phyloP scores from a whole-genome alignment of 1,140 invertebrate genomes.

The Acromyrmex echinatior region DNA sequence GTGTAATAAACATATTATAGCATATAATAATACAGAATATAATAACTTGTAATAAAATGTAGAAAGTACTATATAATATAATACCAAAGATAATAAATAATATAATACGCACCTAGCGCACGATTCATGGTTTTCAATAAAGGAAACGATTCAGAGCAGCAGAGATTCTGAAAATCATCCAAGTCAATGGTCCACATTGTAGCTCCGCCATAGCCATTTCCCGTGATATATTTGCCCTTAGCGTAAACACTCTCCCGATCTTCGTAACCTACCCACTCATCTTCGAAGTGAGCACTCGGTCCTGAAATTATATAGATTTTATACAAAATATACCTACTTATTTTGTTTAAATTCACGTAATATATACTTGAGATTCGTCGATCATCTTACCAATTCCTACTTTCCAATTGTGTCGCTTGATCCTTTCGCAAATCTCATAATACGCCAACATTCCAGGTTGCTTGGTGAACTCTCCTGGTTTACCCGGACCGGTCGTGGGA shows the following conservation, averaged over 20 bases:
- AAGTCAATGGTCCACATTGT: conserved; percentile 97
- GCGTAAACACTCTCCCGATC: conserved; percentile 91
- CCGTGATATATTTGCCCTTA: conserved; percentile 92
- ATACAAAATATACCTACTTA: not conserved
- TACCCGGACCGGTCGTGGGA: conserved; percentile 90
- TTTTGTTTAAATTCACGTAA: not conserved
- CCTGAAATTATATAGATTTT: conserved; percentile 83
- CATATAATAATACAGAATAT: not conserved
- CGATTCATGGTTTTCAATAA: conserved; percentile 91
- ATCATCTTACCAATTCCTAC: conserved; percentile 72
- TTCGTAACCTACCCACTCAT: conserved; percentile 97
- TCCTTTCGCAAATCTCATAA: conserved; percentile 95
- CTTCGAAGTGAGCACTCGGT: conserved; percentile 92
- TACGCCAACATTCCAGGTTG: conserved; percentile 96
- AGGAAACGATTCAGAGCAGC: conserved; percentile 92
- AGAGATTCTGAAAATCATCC: conserved; percentile 95
- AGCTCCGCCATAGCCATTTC: conserved; percentile 91
- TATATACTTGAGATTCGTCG: not conserved
- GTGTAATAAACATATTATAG: not conserved
- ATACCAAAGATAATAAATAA: not conserved
- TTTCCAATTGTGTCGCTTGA: conserved; percentile 85
- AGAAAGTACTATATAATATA: not conserved
- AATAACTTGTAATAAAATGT: not conserved
- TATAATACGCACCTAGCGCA: conserved; percentile 87
- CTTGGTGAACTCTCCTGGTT: conserved; percentile 93